phyloP scores from a whole-genome alignment of 2,888 invertebrate genomes.

The Mellilla xanthometata region DNA sequence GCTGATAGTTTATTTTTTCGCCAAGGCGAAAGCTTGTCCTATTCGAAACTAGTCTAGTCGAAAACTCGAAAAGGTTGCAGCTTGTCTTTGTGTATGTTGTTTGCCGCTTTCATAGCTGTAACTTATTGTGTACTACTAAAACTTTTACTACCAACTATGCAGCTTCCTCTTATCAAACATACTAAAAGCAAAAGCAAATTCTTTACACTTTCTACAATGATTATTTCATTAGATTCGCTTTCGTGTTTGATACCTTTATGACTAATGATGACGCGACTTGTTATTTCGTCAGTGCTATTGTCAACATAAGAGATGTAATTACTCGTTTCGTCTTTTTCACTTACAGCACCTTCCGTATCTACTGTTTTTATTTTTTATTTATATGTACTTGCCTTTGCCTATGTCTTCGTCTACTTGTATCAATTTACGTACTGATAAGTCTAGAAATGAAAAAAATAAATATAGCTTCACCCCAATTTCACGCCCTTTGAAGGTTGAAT shows the following conservation, averaged over 20 bases:
- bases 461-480: no score
- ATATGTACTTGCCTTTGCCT: no score
- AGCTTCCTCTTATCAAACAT: slow-evolving; percentile 28
- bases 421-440: no score
- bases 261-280: slow-evolving; percentile 48
- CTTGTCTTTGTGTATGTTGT: no score
- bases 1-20: no score
- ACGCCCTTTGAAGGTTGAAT: no score
- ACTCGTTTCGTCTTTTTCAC: slow-evolving; percentile 7
- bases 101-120: no score
- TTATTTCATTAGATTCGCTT: slow-evolving; percentile 71
- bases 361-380: slow-evolving; percentile 1
- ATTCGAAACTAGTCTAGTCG: no score
- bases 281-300: slow-evolving; percentile 23
- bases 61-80: no score
- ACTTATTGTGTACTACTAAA: slow-evolving; percentile 1
- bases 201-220: slow-evolving; percentile 69
- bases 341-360: slow-evolving; percentile 1
- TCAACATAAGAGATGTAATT: slow-evolving; percentile 20
- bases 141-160: slow-evolving; percentile 20
- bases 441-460: no score
- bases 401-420: no score
- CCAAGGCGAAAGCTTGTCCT: no score
- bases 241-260: slow-evolving; percentile 56
- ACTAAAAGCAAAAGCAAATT: slow-evolving; percentile 55